A percentile compares a stretch with the other conserved stretches of the same genome.
These are phyloP conservation scores for Lytechinus pictus DNA, from an alignment of 35 echinoderm and acorn worm species.

Conservation along the genomic window DNA sequence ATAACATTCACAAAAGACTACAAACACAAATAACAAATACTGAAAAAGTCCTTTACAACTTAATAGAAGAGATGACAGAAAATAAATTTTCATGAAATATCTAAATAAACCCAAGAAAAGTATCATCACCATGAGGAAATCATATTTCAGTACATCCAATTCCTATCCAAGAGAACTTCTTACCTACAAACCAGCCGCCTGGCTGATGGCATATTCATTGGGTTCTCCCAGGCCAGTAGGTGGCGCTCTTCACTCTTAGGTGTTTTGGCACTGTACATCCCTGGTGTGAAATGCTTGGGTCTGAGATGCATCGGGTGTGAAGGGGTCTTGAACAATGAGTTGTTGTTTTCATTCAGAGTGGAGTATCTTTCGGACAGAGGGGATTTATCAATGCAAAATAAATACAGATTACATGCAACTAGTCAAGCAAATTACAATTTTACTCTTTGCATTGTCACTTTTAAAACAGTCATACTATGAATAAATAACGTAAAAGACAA, in stretches of 20 bases:
- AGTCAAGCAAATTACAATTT: too few relatives aligned
- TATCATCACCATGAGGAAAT: too few relatives aligned
- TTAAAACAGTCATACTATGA: too few relatives aligned
- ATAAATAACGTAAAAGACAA: too few relatives aligned
- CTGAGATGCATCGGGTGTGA: constrained; percentile 12
- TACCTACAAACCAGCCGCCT: constrained; percentile 50
- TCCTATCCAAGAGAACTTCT: background rate
- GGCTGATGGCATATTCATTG: constrained; percentile 49
- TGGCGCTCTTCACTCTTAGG: constrained; percentile 39
- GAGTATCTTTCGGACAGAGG: background rate
- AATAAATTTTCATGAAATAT: background rate
- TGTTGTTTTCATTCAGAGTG: background rate
- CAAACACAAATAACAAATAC: background rate
- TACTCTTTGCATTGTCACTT: too few relatives aligned
- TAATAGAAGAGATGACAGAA: background rate
- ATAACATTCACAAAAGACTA: background rate
- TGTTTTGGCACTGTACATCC: background rate
- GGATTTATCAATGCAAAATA: background rate
- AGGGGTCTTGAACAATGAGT: background rate
- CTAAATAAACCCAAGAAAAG: too few relatives aligned
- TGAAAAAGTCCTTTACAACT: background rate
- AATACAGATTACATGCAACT: background rate
- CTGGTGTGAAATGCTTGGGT: constrained; percentile 2
- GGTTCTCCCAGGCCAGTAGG: constrained; percentile 36
- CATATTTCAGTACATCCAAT: background rate